Percentiles rank a stretch among this genome's conserved stretches.
phyloP scores from a whole-genome alignment of 2,797 vertebrate genomes.

The Falco rusticolus region DNA sequence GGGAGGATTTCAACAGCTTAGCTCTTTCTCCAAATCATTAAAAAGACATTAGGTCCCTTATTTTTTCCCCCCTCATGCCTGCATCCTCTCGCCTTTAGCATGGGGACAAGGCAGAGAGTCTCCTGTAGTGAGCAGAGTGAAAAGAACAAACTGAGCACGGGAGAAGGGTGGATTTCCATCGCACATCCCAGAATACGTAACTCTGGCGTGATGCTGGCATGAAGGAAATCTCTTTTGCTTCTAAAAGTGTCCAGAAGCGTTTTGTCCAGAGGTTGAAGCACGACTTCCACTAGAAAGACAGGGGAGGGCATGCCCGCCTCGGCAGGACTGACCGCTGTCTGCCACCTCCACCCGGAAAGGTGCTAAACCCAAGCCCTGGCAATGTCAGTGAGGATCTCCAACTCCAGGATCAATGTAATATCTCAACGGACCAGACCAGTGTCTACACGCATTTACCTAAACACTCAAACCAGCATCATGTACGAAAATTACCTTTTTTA shows the following conservation, averaged over 20 bases:
- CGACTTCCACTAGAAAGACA: neutral
- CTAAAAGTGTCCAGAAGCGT: neutral
- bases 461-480: neutral
- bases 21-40: neutral
- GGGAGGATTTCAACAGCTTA: neutral
- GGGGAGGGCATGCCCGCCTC: neutral
- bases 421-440: neutral
- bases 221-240: neutral
- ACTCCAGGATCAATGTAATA: neutral
- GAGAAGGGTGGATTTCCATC: neutral
- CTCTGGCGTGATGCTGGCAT: neutral
- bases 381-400: neutral
- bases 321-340: neutral
- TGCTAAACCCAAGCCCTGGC: neutral
- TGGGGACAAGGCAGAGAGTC: neutral
- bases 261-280: neutral
- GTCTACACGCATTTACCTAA: neutral
- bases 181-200: neutral
- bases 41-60: neutral
- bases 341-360: rapidly evolving
- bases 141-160: neutral
- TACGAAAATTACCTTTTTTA: neutral
- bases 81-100: neutral
- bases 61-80: neutral
- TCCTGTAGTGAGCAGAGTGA: neutral